These are phyloP conservation scores for Orestias chungarensis DNA, from an alignment of 2,797 vertebrate genomes.

Conservation along the genomic window DNA sequence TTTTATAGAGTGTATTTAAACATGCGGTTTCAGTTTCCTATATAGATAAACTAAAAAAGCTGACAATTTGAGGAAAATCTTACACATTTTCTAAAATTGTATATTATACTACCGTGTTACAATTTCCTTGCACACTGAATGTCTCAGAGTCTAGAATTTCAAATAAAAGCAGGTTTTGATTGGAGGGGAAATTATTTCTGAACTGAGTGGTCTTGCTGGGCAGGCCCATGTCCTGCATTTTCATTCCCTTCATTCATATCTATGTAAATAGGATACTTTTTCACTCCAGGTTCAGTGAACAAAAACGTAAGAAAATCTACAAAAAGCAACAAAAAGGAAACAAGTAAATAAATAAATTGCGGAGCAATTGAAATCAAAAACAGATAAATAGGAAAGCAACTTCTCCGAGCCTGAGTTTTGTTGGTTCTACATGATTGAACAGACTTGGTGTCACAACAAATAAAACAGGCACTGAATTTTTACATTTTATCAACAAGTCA, in stretches of 20 bases:
- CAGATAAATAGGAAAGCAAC: slow-evolving; percentile 28
- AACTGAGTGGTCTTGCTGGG: slow-evolving; percentile 20
- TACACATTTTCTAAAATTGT: neutral
- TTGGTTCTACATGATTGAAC: slow-evolving; percentile 25
- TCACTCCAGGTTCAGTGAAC: slow-evolving; percentile 28
- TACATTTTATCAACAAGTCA: slow-evolving; percentile 13
- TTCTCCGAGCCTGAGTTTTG: slow-evolving; percentile 15
- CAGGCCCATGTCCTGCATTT: slow-evolving; percentile 13
- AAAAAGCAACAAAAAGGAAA: slow-evolving; percentile 32
- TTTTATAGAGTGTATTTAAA: neutral
- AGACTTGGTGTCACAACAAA: slow-evolving; percentile 10
- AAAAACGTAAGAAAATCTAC: slow-evolving; percentile 36
- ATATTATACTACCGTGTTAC: too few species aligned
- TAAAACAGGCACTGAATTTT: slow-evolving; percentile 19
- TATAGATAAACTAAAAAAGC: neutral
- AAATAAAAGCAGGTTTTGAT: slow-evolving; percentile 22
- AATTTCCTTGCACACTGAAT: too few species aligned
- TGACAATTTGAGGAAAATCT: neutral
- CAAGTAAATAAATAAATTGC: slow-evolving; percentile 39
- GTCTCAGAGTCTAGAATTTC: neutral
- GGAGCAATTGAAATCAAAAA: slow-evolving; percentile 42
- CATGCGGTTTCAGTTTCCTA: neutral
- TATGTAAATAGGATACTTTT: slow-evolving; percentile 45
- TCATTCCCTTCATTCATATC: slow-evolving; percentile 30
- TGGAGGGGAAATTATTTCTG: slow-evolving; percentile 28